Percentiles rank a stretch among this genome's conserved stretches.
Conservation (phyloP, 2,888 invertebrate genomes). For the Subacronicta megacephala region DNA sequence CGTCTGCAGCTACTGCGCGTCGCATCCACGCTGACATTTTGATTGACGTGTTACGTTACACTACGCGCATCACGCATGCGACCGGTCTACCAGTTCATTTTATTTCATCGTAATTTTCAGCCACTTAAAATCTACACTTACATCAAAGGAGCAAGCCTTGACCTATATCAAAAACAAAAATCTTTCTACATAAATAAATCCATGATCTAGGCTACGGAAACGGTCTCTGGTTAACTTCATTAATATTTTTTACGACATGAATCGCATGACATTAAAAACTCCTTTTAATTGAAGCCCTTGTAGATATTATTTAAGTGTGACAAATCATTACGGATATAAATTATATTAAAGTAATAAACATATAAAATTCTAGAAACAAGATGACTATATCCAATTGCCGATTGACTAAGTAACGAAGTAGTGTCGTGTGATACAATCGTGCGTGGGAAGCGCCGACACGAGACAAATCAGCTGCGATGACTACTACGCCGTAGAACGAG, state of each 20-base stretch:
- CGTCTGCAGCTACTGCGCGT: conserved; percentile 52
- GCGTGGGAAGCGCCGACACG: conserved; percentile 71
- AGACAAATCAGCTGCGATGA: conserved; percentile 68
- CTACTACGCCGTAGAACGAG: conserved; percentile 48
- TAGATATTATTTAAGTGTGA: conserved; percentile 16
- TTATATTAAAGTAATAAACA: no score
- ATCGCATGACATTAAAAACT: conserved; percentile 34
- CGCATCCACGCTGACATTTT: conserved; percentile 71
- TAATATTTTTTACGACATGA: conserved; percentile 13
- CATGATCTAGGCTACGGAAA: conserved; percentile 30
- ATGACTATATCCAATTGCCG: conserved; percentile 61
- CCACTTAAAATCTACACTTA: conserved; percentile 63
- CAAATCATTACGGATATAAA: no score
- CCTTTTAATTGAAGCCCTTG: conserved; percentile 25
- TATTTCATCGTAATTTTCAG: conserved; percentile 69
- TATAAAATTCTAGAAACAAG: conserved; percentile 62
- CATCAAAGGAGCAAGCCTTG: conserved; percentile 74
- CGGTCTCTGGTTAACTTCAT: conserved; percentile 7
- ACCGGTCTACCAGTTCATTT: conserved; percentile 66
- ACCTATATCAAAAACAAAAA: conserved; percentile 68
- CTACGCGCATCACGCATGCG: conserved; percentile 64
- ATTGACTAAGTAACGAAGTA: conserved; percentile 68
- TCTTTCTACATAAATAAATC: conserved; percentile 35
- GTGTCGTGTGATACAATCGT: conserved; percentile 65
- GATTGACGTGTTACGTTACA: conserved; percentile 78